phyloP scores from a whole-genome alignment of 2,888 invertebrate species.

The Lasioglossum calceatum region DNA sequence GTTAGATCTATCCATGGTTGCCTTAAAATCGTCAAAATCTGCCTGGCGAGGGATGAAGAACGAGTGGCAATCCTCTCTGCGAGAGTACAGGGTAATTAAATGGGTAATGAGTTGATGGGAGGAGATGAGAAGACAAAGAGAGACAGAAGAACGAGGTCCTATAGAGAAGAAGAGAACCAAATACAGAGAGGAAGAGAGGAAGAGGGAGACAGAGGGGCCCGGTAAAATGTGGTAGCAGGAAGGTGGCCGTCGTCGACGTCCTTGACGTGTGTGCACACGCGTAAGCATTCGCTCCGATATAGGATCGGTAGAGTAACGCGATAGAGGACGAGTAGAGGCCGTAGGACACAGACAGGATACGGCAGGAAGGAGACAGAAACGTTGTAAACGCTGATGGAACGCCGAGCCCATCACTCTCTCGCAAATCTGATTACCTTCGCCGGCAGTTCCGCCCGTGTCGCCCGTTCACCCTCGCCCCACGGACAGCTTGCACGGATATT shows the following conservation, averaged over 20 bases:
- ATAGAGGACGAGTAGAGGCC: background rate
- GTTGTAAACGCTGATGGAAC: conserved; percentile 71
- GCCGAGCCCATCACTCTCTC: conserved; percentile 65
- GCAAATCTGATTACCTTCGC: conserved; percentile 75
- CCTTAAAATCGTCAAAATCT: background rate
- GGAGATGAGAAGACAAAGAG: background rate
- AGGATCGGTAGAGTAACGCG: background rate
- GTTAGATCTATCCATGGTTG: background rate
- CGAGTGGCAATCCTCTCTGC: background rate
- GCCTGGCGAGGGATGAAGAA: background rate
- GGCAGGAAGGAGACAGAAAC: conserved; percentile 56
- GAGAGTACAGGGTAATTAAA: background rate
- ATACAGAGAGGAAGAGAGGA: background rate
- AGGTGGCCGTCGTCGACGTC: conserved; percentile 41
- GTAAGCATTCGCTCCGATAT: conserved; percentile 2
- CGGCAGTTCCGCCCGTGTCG: conserved; percentile 42
- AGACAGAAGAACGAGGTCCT: background rate
- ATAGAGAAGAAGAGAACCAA: background rate
- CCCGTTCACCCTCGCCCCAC: conserved; percentile 52
- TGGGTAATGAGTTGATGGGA: background rate
- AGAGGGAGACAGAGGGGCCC: background rate
- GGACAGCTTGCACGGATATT: conserved; percentile 2
- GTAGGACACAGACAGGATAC: background rate
- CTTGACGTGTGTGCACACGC: conserved; percentile 17
- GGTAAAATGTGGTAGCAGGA: conserved; percentile 46